These are phyloP conservation scores for Acridotheres tristis DNA, from an alignment of 2,797 vertebrate species.

Conservation along the genomic window DNA sequence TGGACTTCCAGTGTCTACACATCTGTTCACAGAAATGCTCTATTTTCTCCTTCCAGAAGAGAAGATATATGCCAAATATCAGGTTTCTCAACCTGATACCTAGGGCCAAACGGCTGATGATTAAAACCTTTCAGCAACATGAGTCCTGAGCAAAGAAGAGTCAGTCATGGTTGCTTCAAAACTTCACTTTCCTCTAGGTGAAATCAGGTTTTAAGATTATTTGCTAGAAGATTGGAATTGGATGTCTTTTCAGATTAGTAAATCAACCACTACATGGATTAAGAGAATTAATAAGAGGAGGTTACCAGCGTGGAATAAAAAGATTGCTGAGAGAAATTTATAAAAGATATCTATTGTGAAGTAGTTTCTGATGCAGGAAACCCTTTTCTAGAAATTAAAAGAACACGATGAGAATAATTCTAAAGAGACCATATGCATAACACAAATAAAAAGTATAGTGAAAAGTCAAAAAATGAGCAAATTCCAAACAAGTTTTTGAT, in stretches of 20 bases:
- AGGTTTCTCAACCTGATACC: background rate
- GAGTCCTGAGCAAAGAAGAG: background rate
- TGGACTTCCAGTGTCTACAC: background rate
- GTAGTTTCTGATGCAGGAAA: background rate
- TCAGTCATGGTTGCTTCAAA: background rate
- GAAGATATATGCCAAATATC: fast-evolving
- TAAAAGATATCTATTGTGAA: background rate
- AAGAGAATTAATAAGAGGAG: background rate
- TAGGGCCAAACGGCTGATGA: background rate
- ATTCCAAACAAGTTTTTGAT: background rate
- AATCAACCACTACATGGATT: background rate
- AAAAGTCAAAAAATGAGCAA: background rate
- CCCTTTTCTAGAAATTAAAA: background rate
- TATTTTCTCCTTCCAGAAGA: background rate
- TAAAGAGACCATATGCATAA: background rate
- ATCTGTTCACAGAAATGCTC: background rate
- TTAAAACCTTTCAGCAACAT: background rate
- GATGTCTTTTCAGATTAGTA: background rate
- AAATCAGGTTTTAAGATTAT: background rate
- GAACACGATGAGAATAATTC: background rate
- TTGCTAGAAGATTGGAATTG: background rate
- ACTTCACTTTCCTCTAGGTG: background rate
- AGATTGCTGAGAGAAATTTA: background rate
- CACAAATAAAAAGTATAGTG: background rate
- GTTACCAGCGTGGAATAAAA: background rate